Percentiles rank a stretch among this genome's conserved stretches.
Conservation (phyloP, 2,888 invertebrate species). For the Aleiodes testaceus region DNA sequence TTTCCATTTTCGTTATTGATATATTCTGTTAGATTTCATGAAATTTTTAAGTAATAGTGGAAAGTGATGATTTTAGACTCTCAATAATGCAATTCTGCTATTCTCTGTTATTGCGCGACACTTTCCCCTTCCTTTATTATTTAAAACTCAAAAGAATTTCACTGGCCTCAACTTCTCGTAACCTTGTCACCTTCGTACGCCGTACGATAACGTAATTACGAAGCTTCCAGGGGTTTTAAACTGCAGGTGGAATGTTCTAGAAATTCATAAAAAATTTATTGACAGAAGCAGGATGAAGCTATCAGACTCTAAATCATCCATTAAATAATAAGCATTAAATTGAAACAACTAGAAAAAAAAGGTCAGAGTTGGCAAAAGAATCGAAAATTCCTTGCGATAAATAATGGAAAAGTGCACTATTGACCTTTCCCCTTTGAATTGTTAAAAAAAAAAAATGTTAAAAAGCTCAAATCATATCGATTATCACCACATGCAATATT, state of each 20-base stretch:
- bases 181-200: constrained; percentile 46
- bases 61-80: constrained; percentile 27
- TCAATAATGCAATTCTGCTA: constrained; percentile 22
- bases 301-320: constrained; percentile 5
- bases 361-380: no score
- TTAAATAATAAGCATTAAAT: no score
- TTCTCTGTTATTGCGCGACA: constrained; percentile 23
- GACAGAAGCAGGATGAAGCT: not conserved
- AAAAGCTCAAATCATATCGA: no score
- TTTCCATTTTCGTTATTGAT: no score
- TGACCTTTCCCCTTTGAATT: not conserved
- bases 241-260: constrained; percentile 43
- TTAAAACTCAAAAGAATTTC: no score
- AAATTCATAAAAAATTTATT: constrained; percentile 40
- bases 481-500: not conserved
- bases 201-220: constrained; percentile 51
- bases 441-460: no score
- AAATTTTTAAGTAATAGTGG: constrained; percentile 22
- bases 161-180: constrained; percentile 44
- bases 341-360: no score
- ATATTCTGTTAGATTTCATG: no score
- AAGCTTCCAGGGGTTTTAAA: constrained; percentile 28
- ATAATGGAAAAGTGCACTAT: no score
- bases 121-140: no score
- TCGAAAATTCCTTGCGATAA: no score